These are phyloP conservation scores for Drosophila pachea DNA, from an alignment of 1,140 invertebrate genomes.

Conservation along the genomic window DNA sequence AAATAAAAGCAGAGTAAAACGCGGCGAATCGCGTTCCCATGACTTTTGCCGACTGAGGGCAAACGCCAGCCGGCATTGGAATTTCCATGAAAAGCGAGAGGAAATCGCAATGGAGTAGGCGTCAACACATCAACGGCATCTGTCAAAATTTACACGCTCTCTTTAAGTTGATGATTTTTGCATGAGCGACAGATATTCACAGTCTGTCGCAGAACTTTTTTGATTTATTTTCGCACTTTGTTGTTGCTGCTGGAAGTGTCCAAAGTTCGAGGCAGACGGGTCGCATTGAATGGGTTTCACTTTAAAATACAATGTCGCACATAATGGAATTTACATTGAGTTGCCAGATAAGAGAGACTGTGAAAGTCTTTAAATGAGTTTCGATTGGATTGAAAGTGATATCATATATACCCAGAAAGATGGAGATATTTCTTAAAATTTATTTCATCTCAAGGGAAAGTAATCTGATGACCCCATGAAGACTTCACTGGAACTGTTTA, in stretches of 20 bases:
- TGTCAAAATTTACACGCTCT: conserved; percentile 74
- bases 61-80: conserved; percentile 18
- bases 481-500: no score
- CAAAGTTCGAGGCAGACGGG: conserved; percentile 1
- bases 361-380: no score
- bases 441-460: no score
- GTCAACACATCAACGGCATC: conserved; percentile 57
- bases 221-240: conserved; percentile 30
- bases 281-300: background rate
- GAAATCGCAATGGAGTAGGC: conserved; percentile 4
- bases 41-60: conserved; percentile 39
- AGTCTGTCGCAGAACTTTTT: conserved; percentile 40
- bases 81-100: conserved; percentile 41
- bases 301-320: background rate
- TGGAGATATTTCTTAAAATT: no score
- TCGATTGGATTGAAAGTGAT: no score
- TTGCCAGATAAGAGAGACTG: background rate
- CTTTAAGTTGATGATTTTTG: conserved; percentile 58
- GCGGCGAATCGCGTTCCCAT: conserved; percentile 34
- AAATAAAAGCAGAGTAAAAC: conserved; percentile 7
- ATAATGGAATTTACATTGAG: background rate
- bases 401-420: no score
- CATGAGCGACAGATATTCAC: conserved; percentile 53
- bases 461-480: no score
- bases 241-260: conserved; percentile 4